Base-by-base conservation (phyloP, 2,888 invertebrate species). In the Phalera bucephala region DNA sequence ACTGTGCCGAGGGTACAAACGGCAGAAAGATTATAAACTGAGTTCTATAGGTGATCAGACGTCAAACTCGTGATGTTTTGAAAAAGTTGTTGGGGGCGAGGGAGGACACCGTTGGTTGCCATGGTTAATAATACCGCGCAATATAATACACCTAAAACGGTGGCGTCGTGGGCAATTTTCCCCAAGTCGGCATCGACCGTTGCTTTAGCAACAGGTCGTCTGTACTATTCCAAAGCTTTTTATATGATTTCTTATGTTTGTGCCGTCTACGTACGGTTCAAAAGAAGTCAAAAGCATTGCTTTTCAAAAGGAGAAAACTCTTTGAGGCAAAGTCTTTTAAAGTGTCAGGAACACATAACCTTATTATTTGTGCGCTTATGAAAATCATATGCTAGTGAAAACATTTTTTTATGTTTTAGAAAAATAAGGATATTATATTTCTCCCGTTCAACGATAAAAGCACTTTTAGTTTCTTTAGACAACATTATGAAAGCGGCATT, bases 1-100 rank as follows among this genome's bases (percentile, higher is more conserved):
- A 64, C 56, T 56, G 57, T 57, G 59, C 64, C 46, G 53, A 54
- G 57, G 64, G 75, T 64, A 69, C 74, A 72, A 79, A 71, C 70
- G 74, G 62, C 71, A 69, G 68, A 64, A 73, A 80, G 84, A 86
- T 86, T 87, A 87, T 82, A 79, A 80, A 78, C 69, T 74, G 67
- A 69, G 66, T 66, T 84, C 73, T 82, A 79, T 83, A 79, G 85
- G 80, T 82, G 84, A 86, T 85, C 84, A 84, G 78, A 77, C 75
- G 78, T 73, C 77, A 78, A 73, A 67, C 65, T 75, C 68, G 72
- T 64, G 78, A 74, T 79, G 76, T 81, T 86, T 82, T 72, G 72
- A 79, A 83, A 81, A 84, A 82, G 73, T 73, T 72, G 59, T 62
- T 25, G 66, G 71, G 77, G 72, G 75, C 52, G 72, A 69, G 77